Evolutionary conservation across 2,797 vertebrate genomes (phyloP), one percentile per base, ranked within the genome.

Genomic region (Oreortyx pictus): DNA sequence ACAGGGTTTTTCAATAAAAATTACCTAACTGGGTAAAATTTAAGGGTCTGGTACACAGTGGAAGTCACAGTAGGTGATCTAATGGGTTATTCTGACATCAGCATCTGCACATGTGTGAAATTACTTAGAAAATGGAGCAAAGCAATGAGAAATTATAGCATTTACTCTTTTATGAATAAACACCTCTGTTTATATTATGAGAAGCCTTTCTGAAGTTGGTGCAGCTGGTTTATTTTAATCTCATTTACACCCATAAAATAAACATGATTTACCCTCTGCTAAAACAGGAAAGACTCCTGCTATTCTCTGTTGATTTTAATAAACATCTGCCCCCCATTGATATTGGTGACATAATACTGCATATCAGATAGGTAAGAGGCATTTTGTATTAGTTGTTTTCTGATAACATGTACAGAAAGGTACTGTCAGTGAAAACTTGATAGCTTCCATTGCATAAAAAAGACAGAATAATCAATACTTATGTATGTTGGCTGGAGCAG

Each of bases 231-330:
- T 92, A 67, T 80, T 85, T 41, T 79, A 65, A 92, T 76, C 75
- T 95, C 65, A 71, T 86, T 94, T 85, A 57, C 70, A 87, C 37
- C n/a, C 54, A 31, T 84, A 88, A 87, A 85, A 79, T 75, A 5
- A 87, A 81, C 13, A 15, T 84, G 72, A 61, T 74, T 88, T 86
- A 89, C 23, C 3, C n/a, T 85, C 62, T 83, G 41, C 24, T 89
- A 67, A 93, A 82, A 88, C 25, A 22, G 84, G 52, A 2, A 3
- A 52, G 82, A 83, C 13, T 22, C 6, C 13, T 39, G 31, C 70
- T 92, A 56, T 75, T 90, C 43, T 67, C 59, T 80, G 66, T 84
- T 85, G 90, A 79, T 79, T 92, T 90, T 94, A 93, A 92, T 87
- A 87, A 92, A 39, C 46, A 41, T 33, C 35, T 79, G 22, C 31